phyloP scores from a whole-genome alignment of 1,140 invertebrate species.

The Polypedilum pembai region DNA sequence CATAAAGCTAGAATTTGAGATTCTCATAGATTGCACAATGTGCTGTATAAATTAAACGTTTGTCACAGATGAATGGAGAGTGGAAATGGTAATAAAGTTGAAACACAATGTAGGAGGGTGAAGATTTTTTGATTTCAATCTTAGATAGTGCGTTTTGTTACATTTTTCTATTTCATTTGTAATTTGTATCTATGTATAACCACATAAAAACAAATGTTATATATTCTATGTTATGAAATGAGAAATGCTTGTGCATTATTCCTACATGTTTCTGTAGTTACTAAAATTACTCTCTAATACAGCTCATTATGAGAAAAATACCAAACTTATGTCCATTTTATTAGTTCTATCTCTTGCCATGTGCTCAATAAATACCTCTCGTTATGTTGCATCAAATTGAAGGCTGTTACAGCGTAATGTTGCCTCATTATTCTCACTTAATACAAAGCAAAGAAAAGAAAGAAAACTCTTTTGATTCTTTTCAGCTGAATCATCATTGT shows the following conservation, averaged over 20 bases:
- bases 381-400: neutral
- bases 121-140: neutral
- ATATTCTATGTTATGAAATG: neutral
- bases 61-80: constrained; percentile 16
- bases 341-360: too few relatives aligned
- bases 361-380: too few relatives aligned
- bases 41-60: constrained; percentile 18
- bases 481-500: neutral
- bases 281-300: too few relatives aligned
- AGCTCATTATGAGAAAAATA: too few relatives aligned
- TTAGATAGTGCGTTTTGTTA: constrained; percentile 1
- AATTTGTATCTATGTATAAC: neutral
- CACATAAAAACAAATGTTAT: constrained; percentile 10
- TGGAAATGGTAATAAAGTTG: neutral
- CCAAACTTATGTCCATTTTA: too few relatives aligned
- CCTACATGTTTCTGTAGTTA: neutral
- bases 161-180: neutral
- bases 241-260: neutral
- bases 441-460: too few relatives aligned
- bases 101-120: constrained; percentile 16
- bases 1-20: neutral
- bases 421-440: neutral
- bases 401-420: neutral
- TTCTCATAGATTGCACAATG: constrained; percentile 17
- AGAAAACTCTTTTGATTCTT: too few relatives aligned